phyloP scores from a whole-genome alignment of 35 echinoderm and acorn worm species.

The Anneissia japonica region DNA sequence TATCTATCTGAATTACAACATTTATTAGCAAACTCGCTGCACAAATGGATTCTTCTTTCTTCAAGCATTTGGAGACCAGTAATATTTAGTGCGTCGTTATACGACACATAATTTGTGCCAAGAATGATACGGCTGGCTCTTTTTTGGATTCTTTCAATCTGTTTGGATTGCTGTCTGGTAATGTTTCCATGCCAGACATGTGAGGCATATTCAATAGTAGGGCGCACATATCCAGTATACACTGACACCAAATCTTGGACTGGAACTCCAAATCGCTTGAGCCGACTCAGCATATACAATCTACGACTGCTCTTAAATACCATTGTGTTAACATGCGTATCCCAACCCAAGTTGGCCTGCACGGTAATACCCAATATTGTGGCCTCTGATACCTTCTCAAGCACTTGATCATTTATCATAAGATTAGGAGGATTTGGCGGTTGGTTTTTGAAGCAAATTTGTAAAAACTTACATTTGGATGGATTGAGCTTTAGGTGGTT shows the following conservation, averaged over 20 bases:
- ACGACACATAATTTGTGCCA: no score
- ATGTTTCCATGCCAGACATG: no score
- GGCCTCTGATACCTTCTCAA: neutral
- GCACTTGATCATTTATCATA: neutral
- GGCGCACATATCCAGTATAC: conserved; percentile 14
- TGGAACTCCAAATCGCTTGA: conserved; percentile 21
- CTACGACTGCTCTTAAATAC: neutral
- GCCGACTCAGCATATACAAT: conserved; percentile 30
- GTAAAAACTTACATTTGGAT: conserved; percentile 12
- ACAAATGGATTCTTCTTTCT: no score
- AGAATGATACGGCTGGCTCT: no score
- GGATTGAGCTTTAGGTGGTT: conserved; percentile 5
- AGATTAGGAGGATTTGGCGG: neutral
- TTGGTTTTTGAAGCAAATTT: conserved; percentile 1
- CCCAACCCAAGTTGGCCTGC: neutral
- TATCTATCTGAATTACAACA: no score
- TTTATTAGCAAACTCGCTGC: no score
- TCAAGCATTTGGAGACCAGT: no score
- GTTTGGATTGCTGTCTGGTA: no score
- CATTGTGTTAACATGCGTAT: neutral
- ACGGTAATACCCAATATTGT: neutral
- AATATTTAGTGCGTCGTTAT: no score
- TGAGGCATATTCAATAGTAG: conserved; percentile 20
- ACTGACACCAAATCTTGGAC: neutral
- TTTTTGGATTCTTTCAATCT: no score